A percentile compares a stretch with the other conserved stretches of the same genome.
Evolutionary conservation across 2,888 invertebrate species (phyloP).

Genomic region (Drosophila fungiperda): DNA sequence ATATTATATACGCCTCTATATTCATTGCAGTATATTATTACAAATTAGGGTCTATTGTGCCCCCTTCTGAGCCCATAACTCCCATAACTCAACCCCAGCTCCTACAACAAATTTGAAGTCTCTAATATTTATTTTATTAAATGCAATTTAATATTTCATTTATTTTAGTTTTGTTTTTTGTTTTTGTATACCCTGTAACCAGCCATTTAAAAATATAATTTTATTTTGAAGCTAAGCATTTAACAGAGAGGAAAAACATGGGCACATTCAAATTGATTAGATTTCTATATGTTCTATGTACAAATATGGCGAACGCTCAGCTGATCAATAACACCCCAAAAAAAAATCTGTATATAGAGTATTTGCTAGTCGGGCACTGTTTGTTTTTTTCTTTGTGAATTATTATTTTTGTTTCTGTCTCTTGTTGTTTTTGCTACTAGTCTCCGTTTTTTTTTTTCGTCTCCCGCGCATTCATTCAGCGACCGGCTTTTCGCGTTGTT

Average conservation of each 20-base stretch:
- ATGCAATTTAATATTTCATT: neutral
- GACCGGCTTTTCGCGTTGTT: conserved; percentile 37
- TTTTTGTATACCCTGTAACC: neutral
- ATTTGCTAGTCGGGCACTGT: conserved; percentile 2
- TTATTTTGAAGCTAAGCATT: neutral
- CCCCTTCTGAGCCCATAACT: too few species aligned
- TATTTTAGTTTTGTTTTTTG: neutral
- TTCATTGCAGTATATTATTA: too few species aligned
- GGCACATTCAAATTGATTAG: neutral
- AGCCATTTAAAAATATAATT: neutral
- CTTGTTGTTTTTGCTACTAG: conserved; percentile 7
- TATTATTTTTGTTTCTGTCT: neutral
- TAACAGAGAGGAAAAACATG: too few species aligned
- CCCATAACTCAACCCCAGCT: too few species aligned
- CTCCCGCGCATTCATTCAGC: conserved; percentile 13
- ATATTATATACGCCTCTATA: neutral
- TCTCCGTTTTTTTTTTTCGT: conserved; percentile 3
- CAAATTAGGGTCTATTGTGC: too few species aligned
- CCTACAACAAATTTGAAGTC: too few species aligned
- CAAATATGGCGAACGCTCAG: neutral
- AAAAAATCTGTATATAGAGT: conserved; percentile 2
- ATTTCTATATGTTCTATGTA: neutral
- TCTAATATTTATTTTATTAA: neutral
- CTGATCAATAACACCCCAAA: neutral
- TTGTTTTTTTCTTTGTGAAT: conserved; percentile 1